Conservation (phyloP, 2,888 invertebrate species). For the Dasypogon diadema region DNA sequence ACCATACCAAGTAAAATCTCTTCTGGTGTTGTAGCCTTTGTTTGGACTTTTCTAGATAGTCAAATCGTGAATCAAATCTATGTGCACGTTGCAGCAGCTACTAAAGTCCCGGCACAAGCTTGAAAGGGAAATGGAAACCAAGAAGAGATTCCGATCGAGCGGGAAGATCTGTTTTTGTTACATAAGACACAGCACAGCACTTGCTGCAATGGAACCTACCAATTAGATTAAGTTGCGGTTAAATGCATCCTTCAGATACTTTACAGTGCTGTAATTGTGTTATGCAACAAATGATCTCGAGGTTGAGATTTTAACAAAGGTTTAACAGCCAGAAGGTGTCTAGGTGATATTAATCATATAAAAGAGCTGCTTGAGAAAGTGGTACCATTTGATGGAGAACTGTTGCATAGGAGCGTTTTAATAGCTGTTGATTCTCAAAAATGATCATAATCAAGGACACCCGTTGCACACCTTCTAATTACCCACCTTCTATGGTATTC, state of each 20-base stretch:
- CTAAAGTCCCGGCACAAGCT: too few species aligned
- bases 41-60: not conserved
- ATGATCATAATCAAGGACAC: not conserved
- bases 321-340: not conserved
- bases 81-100: not conserved
- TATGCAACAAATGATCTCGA: not conserved
- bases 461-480: not conserved
- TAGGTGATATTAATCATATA: too few species aligned
- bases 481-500: not conserved
- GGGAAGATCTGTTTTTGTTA: not conserved
- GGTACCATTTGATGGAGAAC: too few species aligned
- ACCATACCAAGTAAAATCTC: too few species aligned
- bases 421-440: too few species aligned
- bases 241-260: not conserved
- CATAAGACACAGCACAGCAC: not conserved
- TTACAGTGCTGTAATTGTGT: not conserved
- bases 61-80: not conserved
- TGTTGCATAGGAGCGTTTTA: too few species aligned
- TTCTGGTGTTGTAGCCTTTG: too few species aligned
- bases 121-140: not conserved
- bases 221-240: not conserved
- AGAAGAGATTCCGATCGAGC: not conserved
- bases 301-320: not conserved
- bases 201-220: not conserved
- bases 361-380: too few species aligned